phyloP scores from a whole-genome alignment of 2,113 vertebrate genomes.

The Propithecus coquereli region DNA sequence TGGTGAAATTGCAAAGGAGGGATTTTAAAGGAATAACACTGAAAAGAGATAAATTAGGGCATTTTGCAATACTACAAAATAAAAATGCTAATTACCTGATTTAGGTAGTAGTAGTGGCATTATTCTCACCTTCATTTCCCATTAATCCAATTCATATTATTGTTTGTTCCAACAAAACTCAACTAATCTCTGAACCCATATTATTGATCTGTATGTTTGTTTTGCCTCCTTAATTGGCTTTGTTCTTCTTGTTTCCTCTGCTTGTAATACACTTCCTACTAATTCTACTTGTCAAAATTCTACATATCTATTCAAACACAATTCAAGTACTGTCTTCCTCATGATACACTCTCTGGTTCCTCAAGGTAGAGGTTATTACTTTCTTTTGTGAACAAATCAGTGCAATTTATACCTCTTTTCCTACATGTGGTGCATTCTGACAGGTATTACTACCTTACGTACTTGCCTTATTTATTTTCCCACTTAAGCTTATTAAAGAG shows the following conservation, averaged over 20 bases:
- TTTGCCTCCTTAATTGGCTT: not conserved
- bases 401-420: not conserved
- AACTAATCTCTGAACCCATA: not conserved
- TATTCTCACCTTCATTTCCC: not conserved
- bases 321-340: not conserved
- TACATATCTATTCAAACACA: not conserved
- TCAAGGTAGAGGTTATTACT: not conserved
- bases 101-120: not conserved
- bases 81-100: not conserved
- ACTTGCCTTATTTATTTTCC: not conserved
- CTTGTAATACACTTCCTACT: not conserved
- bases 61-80: not conserved
- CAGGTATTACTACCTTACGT: accelerated
- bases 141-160: not conserved
- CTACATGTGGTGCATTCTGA: not conserved
- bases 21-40: not conserved
- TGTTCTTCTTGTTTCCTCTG: not conserved
- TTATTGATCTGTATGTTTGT: not conserved
- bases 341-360: not conserved
- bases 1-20: not conserved
- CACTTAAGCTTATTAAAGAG: not conserved
- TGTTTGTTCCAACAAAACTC: not conserved
- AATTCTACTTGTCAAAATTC: not conserved
- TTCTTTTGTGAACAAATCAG: not conserved
- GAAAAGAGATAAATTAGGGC: not conserved